Percentiles rank a stretch among this genome's conserved stretches.
Conservation (phyloP, 2,888 invertebrate genomes). For the Philaethria dido region DNA sequence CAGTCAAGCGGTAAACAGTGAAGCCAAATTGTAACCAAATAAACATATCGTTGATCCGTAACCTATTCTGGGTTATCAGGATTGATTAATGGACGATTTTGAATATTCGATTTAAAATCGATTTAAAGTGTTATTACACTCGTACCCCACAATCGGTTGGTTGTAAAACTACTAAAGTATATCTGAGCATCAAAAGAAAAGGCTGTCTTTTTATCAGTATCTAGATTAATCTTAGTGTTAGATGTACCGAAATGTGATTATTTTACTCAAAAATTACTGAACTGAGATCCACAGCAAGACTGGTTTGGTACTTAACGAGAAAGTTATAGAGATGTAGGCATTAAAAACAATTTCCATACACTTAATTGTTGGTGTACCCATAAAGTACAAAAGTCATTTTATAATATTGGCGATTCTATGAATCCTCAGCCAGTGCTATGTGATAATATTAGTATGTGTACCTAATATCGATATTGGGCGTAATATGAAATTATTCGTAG, state of each 20-base stretch:
- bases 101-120: conserved; percentile 33
- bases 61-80: conserved; percentile 40
- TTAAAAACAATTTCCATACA: not conserved
- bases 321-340: not conserved
- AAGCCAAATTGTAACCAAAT: conserved; percentile 63
- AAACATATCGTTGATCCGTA: conserved; percentile 9
- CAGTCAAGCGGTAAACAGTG: conserved; percentile 56
- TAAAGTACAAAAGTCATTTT: conserved; percentile 44
- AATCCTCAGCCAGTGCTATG: conserved; percentile 72
- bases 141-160: conserved; percentile 6
- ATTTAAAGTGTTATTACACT: conserved; percentile 16
- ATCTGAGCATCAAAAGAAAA: conserved; percentile 10
- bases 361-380: conserved; percentile 17
- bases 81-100: conserved; percentile 31
- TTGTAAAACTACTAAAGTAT: conserved; percentile 7
- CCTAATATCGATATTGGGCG: conserved; percentile 22
- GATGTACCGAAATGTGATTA: not conserved
- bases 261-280: conserved; percentile 4
- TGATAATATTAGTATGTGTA: conserved; percentile 62
- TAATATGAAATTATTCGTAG: conserved; percentile 22
- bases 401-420: conserved; percentile 55
- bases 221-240: not conserved
- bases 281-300: not conserved
- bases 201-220: conserved; percentile 6
- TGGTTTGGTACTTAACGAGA: not conserved